Evolutionary conservation across 2,888 invertebrate species (phyloP), one percentile per base, ranked within the genome.

Genomic region (Xylocampa areola): DNA sequence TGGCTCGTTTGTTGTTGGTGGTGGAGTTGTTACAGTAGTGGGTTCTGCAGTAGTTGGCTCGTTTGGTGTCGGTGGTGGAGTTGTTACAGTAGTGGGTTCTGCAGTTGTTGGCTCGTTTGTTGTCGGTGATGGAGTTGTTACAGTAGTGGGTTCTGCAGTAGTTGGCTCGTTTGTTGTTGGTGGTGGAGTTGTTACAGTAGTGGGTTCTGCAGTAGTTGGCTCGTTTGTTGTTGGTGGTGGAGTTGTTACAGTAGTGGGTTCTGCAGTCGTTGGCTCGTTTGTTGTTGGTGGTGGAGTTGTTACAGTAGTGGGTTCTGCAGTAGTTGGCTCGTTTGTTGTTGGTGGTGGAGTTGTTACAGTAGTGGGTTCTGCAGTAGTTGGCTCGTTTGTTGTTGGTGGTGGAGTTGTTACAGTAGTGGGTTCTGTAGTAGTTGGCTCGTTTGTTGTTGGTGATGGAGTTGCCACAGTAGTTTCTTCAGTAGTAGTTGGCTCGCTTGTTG

Each of bases 171-270:
- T 19, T 16, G 7, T n/a, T 4, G 48, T 32, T 1, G 57, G 27
- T 41, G 13, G 17, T 0, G 27, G 19, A 17, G n/a, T 5, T 16
- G 35, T 43, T 4, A 19, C 16, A n/a, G 49, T 14, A 1, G 41
- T 37, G 1, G 19, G 10, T 19, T 60, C 47, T 6, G 40, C 35
- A 7, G 52, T 41, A 6, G 25, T 27, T 14, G 37, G 10, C 0
- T 35, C 30, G 10, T n/a, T 13, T 3, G 49, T 30, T 11, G 35
- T 37, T 2, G 64, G 55, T n/a, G 39, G 19, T 13, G 57, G 44
- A 27, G 45, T 29, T 3, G 55, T 55, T 17, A 52, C 48, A 30
- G 53, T 41, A 11, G 52, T 47, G 23, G 35, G n/a, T 21, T 36
- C 29, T 29, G 23, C 14, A 4, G 48, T 27, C 3, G 29, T n/a